A percentile compares a stretch with the other conserved stretches of the same genome.
Conservation (phyloP, 30 jellyfish, hydroid and myxozoan genomes). For the Clytia hemisphaerica region DNA sequence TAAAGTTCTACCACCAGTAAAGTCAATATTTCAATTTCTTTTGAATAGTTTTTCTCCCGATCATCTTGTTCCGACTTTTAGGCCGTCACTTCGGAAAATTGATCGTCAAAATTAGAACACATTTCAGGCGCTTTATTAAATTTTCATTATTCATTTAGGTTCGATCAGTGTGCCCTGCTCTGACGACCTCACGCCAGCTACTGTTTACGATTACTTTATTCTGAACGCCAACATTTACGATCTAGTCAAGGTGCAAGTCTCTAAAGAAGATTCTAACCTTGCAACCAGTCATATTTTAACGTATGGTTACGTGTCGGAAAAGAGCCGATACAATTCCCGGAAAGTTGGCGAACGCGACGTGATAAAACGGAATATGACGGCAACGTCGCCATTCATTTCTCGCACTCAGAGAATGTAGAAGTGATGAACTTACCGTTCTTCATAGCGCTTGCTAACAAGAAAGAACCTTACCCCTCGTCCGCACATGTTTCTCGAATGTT, state of each 20-base stretch:
- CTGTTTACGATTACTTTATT: conserved; percentile 55
- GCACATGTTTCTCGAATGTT: conserved; percentile 34
- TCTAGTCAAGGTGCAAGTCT: conserved; percentile 39
- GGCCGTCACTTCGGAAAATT: too few species aligned
- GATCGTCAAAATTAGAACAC: too few species aligned
- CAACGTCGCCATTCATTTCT: conserved; percentile 57
- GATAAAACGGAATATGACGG: conserved; percentile 90
- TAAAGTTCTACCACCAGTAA: too few species aligned
- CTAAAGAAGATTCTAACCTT: conserved; percentile 1
- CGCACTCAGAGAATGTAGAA: conserved; percentile 47
- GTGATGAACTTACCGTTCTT: conserved; percentile 65
- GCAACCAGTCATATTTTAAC: conserved; percentile 30
- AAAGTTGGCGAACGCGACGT: conserved; percentile 52
- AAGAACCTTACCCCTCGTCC: conserved; percentile 79
- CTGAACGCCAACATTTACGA: conserved; percentile 61
- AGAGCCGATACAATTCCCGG: conserved; percentile 53
- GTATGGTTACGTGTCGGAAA: conserved; percentile 59
- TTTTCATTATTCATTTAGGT: conserved; percentile 34
- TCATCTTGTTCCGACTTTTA: too few species aligned
- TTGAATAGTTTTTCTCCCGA: too few species aligned
- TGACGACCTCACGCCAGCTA: conserved; percentile 47
- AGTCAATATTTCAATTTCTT: too few species aligned
- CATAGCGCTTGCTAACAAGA: conserved; percentile 57
- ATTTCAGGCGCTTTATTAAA: too few species aligned
- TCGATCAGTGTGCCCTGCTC: conserved; percentile 80